Evolutionary conservation across 2,888 invertebrate species (phyloP).

Genomic region (Agapostemon virescens): DNA sequence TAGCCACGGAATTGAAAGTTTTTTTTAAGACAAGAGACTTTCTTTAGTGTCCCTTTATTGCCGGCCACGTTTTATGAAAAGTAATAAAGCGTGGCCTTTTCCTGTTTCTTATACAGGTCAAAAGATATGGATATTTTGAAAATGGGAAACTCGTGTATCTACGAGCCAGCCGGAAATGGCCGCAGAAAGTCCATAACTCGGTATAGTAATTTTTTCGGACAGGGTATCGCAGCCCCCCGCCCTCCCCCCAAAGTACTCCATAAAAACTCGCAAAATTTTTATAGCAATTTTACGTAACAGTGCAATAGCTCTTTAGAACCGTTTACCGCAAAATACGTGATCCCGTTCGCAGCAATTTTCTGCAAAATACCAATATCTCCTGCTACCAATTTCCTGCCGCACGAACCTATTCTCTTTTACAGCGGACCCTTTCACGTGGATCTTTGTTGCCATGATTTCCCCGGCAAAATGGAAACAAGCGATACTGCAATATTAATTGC

Average conservation of each 20-base stretch:
- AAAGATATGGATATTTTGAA: neutral
- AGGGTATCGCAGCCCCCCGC: neutral
- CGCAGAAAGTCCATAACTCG: neutral
- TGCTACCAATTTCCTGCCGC: slow-evolving; percentile 1
- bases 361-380: slow-evolving; percentile 27
- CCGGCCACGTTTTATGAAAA: neutral
- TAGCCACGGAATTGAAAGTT: neutral
- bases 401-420: slow-evolving; percentile 6
- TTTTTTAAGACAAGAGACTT: neutral
- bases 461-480: neutral
- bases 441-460: slow-evolving; percentile 2
- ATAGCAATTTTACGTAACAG: slow-evolving; percentile 8
- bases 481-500: neutral
- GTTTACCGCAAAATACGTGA: slow-evolving; percentile 12
- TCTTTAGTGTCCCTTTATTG: neutral
- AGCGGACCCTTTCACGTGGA: neutral
- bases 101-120: neutral
- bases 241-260: neutral
- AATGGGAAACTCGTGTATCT: neutral
- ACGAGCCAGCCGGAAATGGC: neutral
- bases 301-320: slow-evolving; percentile 19
- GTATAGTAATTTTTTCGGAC: slow-evolving; percentile 11
- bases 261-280: slow-evolving; percentile 28
- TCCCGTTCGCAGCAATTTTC: slow-evolving; percentile 13
- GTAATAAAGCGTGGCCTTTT: neutral